Evolutionary conservation across 2,888 invertebrate genomes (phyloP).

Genomic region (Pristionchus arcanus): DNA sequence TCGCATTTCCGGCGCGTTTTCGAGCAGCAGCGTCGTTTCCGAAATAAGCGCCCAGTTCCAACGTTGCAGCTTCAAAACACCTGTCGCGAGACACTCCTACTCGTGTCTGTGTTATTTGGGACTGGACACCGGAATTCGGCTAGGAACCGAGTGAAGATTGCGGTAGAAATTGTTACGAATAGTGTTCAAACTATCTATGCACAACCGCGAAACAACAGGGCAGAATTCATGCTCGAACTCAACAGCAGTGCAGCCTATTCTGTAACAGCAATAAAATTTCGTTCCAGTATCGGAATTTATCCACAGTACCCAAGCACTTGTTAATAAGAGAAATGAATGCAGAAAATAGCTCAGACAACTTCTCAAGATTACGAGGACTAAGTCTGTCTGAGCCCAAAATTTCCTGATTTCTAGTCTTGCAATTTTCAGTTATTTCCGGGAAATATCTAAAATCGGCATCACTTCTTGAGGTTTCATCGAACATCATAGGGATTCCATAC

Average conservation of each 20-base stretch:
- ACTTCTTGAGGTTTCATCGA: background rate
- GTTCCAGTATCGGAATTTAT: no score
- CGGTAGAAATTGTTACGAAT: no score
- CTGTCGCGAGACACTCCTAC: background rate
- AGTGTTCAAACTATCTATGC: no score
- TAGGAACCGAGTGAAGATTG: no score
- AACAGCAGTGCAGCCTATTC: no score
- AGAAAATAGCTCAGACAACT: background rate
- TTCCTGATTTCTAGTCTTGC: background rate
- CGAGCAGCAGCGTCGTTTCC: background rate
- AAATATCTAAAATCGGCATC: background rate
- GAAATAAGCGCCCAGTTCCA: background rate
- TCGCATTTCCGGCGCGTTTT: background rate
- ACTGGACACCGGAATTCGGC: background rate
- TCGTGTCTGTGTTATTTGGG: background rate
- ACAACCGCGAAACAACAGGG: no score
- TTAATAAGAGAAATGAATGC: background rate
- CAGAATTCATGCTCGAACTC: no score
- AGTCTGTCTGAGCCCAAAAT: background rate
- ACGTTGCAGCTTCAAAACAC: background rate
- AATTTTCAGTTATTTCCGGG: background rate
- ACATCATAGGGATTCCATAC: no score
- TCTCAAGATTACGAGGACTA: background rate
- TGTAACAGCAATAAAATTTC: no score
- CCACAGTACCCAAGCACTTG: no score